Percentiles rank a stretch among this genome's conserved stretches.
phyloP scores from a whole-genome alignment of 2,888 invertebrate genomes.

The Aphodius granarius region DNA sequence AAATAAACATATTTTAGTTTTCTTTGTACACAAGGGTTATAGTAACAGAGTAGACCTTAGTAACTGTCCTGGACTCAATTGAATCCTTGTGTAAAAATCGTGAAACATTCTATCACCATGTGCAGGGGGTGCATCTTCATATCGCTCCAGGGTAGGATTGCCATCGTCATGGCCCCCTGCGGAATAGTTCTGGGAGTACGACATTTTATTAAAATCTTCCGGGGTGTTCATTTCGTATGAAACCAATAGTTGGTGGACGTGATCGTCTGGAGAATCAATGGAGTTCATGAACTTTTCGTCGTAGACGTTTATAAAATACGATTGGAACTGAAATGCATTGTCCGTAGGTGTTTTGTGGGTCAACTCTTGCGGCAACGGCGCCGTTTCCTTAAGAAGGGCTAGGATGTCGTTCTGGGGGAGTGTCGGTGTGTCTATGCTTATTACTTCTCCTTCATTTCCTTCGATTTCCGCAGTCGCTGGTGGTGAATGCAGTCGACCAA shows the following conservation, averaged over 20 bases:
- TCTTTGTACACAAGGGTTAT: too few species aligned
- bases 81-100: constrained; percentile 72
- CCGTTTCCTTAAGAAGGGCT: constrained; percentile 70
- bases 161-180: constrained; percentile 28
- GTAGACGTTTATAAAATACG: constrained; percentile 63
- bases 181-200: not conserved
- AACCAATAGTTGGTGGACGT: constrained; percentile 13
- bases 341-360: constrained; percentile 40
- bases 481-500: constrained; percentile 60
- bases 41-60: constrained; percentile 65
- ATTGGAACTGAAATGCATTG: constrained; percentile 50
- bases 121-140: constrained; percentile 76
- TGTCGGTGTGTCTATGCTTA: constrained; percentile 75
- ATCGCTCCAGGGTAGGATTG: constrained; percentile 63
- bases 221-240: constrained; percentile 16
- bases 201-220: constrained; percentile 16
- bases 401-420: constrained; percentile 70
- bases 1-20: too few species aligned
- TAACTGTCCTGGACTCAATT: constrained; percentile 79
- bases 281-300: constrained; percentile 56
- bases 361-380: constrained; percentile 55
- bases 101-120: constrained; percentile 86
- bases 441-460: constrained; percentile 76
- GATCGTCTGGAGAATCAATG: constrained; percentile 27
- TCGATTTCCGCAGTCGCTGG: constrained; percentile 81